These are phyloP conservation scores for Delichon dasypus DNA, from an alignment of 2,797 vertebrate genomes.

Conservation along the genomic window DNA sequence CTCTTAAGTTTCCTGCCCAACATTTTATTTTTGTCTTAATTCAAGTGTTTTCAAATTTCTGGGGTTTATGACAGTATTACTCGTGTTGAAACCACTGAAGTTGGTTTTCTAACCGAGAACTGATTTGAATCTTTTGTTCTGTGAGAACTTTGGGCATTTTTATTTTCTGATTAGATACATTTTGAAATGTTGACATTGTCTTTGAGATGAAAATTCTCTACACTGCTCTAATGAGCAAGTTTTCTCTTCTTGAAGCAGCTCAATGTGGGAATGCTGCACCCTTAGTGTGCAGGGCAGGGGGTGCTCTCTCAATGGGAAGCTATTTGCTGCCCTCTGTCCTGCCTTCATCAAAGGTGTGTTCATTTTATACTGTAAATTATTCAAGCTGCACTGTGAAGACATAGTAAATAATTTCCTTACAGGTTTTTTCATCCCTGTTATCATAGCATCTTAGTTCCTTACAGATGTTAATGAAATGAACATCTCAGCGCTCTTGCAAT, in stretches of 20 bases:
- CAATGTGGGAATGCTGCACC: neutral
- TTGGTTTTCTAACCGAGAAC: neutral
- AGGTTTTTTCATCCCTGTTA: neutral
- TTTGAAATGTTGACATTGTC: neutral
- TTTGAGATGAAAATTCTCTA: neutral
- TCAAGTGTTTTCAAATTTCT: neutral
- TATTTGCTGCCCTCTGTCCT: neutral
- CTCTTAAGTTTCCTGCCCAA: neutral
- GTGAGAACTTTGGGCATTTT: neutral
- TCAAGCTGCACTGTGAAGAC: neutral
- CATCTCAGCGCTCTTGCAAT: conserved; percentile 5
- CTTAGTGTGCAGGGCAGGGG: neutral
- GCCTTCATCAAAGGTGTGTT: neutral
- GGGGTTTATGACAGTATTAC: neutral
- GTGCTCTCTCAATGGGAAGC: neutral
- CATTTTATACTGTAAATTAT: neutral
- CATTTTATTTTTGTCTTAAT: neutral
- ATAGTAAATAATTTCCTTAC: conserved; percentile 5
- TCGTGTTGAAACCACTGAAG: neutral
- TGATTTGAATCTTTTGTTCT: neutral
- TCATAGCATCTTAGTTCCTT: conserved; percentile 7
- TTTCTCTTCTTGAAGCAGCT: neutral
- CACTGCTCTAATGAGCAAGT: neutral
- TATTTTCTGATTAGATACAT: neutral
- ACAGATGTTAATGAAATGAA: conserved; percentile 25